Conservation (phyloP, 2,888 invertebrate genomes). For the Phlogophora meticulosa region DNA sequence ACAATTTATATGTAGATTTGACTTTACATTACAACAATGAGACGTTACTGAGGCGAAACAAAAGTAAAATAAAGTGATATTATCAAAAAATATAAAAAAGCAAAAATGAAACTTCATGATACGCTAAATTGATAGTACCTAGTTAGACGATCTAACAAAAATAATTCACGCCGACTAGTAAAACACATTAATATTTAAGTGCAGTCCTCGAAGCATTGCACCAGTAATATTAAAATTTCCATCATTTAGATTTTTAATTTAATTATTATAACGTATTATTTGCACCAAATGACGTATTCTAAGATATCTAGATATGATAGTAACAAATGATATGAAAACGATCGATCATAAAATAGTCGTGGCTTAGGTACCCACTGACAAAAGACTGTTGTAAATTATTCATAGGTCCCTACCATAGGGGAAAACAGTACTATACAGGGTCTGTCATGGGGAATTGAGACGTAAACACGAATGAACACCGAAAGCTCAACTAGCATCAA, state of each 20-base stretch:
- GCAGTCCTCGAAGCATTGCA: conserved; percentile 63
- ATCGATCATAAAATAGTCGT: conserved; percentile 58
- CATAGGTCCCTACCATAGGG: conserved; percentile 63
- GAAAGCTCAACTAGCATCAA: conserved; percentile 84
- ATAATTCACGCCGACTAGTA: conserved; percentile 75
- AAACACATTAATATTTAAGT: conserved; percentile 66
- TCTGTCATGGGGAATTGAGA: conserved; percentile 85
- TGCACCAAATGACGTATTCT: conserved; percentile 49
- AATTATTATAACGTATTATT: conserved; percentile 44
- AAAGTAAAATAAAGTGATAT: conserved; percentile 57
- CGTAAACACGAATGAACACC: conserved; percentile 77
- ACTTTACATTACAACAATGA: conserved; percentile 67
- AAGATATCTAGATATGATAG: conserved; percentile 60
- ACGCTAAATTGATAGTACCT: conserved; percentile 55
- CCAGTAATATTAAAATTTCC: conserved; percentile 17
- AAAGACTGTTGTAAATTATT: conserved; percentile 51
- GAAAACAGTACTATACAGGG: conserved; percentile 72
- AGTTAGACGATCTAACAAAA: conserved; percentile 61
- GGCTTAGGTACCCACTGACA: conserved; percentile 43
- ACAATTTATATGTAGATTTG: conserved; percentile 69
- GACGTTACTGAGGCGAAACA: conserved; percentile 74
- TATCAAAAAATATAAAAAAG: conserved; percentile 58
- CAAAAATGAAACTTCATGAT: conserved; percentile 61
- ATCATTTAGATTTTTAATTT: conserved; percentile 32
- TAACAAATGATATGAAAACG: conserved; percentile 72